Evolutionary conservation across 1,140 invertebrate genomes (phyloP), one percentile per base, ranked within the genome.

Genomic region (Hylaeus anthracinus): DNA sequence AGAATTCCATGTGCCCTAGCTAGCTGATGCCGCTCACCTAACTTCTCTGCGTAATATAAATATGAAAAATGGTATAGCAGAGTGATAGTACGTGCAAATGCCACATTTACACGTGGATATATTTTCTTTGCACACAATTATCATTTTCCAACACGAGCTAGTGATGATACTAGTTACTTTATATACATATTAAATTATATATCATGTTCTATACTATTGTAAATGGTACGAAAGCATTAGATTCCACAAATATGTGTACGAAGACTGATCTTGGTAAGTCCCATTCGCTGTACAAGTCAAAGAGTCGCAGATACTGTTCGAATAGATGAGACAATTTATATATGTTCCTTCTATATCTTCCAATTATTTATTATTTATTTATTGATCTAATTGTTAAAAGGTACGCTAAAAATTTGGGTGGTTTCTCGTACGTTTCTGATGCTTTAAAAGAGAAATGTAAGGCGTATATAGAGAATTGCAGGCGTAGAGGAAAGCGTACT

Each of bases 221-320:
- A 85, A 88, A 86, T 83, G 64, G 86, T 86, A 88, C 79, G 84
- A 84, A 26, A 81, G 82, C 66, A 89, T 84, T 86, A 79, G 79
- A 87, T 84, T 81, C 72, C 83, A 88, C 67, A 86, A 87, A 80
- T 89, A 88, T 80, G 80, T 81, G 80, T 90, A 88, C 76, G 81
- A 79, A 91, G 90, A 91, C 90, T 91, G 90, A 91, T 83, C 72
- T 80, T 83, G 86, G 70, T 37, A 85, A 82, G 84, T 90, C 85
- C 86, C 86, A 88, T 86, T 86, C 74, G 83, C 87, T 90, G 85
- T 84, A 84, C 74, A 26, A 73, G 75, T 64, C 48, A 41, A 12
- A 26, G 61, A 63, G 61, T 67, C 6, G 5, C 72, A 39, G 26
- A 64, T 56, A 56, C 43, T 43, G 53, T 79, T 73, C 41, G 12